Evolutionary conservation across 2,888 invertebrate species (phyloP).

Genomic region (Notodromas monacha): DNA sequence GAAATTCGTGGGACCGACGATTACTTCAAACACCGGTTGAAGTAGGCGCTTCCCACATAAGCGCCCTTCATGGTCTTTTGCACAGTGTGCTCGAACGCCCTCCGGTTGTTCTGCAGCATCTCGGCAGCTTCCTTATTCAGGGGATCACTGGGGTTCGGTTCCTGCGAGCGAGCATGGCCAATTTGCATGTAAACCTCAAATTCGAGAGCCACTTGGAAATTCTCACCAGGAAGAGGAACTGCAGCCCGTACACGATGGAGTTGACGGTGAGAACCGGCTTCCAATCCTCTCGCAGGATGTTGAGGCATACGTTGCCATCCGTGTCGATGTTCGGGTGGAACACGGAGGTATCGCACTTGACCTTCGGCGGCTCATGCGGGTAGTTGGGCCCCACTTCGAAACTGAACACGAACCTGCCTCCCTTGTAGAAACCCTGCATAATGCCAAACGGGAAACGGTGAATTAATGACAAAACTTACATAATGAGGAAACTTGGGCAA

Average conservation of each 20-base stretch:
- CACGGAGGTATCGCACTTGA: conserved; percentile 85
- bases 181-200: neutral
- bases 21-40: conserved; percentile 85
- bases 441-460: no score
- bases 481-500: no score
- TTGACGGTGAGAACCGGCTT: conserved; percentile 91
- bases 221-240: conserved; percentile 70
- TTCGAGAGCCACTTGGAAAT: neutral
- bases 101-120: conserved; percentile 66
- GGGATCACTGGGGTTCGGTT: conserved; percentile 95
- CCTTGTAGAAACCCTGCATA: conserved; percentile 53
- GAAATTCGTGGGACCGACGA: no score
- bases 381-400: conserved; percentile 93
- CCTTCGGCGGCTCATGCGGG: conserved; percentile 92
- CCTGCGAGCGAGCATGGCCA: conserved; percentile 22
- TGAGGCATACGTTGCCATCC: conserved; percentile 86
- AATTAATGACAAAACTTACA: no score
- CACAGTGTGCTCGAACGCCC: conserved; percentile 81
- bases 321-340: conserved; percentile 95
- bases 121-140: conserved; percentile 94
- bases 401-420: conserved; percentile 75
- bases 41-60: conserved; percentile 68
- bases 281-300: conserved; percentile 93
- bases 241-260: conserved; percentile 84
- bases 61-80: conserved; percentile 84